A percentile compares a stretch with the other conserved stretches of the same genome.
phyloP scores from a whole-genome alignment of 37 sponge, comb jelly and placozoan species.

The Dysidea cf. avara region DNA sequence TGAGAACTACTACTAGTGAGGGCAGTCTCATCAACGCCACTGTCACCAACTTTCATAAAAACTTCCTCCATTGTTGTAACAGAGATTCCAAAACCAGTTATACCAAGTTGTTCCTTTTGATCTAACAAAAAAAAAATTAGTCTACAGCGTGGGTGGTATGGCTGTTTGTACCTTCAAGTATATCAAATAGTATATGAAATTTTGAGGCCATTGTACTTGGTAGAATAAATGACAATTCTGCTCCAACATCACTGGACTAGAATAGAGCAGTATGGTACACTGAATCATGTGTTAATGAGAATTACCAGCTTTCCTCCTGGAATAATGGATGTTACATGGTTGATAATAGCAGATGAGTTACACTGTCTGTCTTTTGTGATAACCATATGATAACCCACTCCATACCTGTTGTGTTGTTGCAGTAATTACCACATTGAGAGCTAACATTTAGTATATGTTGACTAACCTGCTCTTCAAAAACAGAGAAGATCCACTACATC shows the following conservation, averaged over 20 bases:
- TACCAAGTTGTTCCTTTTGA: constrained; percentile 58
- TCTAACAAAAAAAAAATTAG: no score
- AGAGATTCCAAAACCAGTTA: constrained; percentile 89
- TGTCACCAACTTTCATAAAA: constrained; percentile 85
- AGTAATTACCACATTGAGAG: no score
- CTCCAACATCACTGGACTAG: no score
- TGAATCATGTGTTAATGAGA: constrained; percentile 81
- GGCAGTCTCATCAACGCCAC: constrained; percentile 82
- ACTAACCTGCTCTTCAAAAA: constrained; percentile 81
- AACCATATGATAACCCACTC: no score
- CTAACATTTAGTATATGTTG: no score
- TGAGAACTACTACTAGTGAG: no score
- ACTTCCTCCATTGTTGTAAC: constrained; percentile 97
- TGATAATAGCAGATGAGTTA: constrained; percentile 47
- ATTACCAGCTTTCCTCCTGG: constrained; percentile 51
- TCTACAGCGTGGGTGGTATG: no score
- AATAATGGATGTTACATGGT: constrained; percentile 52
- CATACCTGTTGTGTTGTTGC: no score
- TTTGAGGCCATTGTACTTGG: constrained; percentile 53
- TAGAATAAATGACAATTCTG: no score
- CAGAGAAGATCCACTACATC: no score
- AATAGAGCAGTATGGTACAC: no score
- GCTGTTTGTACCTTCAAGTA: constrained; percentile 48
- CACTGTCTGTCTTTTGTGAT: constrained; percentile 78
- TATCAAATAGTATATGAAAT: constrained; percentile 84